Evolutionary conservation across 2,888 invertebrate genomes (phyloP), one percentile per base, ranked within the genome.

Genomic region (Aleiodes leptofemur): DNA sequence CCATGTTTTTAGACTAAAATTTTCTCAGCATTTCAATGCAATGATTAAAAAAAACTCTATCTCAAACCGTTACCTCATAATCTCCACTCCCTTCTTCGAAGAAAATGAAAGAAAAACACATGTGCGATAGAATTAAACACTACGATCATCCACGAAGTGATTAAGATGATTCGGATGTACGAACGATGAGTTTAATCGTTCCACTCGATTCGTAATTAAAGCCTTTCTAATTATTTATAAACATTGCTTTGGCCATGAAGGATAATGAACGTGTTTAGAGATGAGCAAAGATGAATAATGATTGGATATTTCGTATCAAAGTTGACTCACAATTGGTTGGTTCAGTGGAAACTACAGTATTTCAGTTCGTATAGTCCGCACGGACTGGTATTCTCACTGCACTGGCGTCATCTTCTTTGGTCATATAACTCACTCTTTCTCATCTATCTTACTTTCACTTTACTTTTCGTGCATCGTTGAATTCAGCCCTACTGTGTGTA

Each of bases 191-290:
- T 77, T 82, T 83, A 83, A 83, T 82, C 82, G 85, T 80, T 80
- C 73, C 77, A 87, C 87, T 85, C 84, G 84, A 85, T 86, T 86
- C 86, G 87, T 88, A 88, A 89, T 89, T 88, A 89, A 89, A 89
- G 87, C 85, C 88, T 88, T 87, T 88, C 89, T 88, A 89, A 89
- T 89, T 89, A 89, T 89, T 89, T 88, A 89, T 88, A 89, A 88
- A 88, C 86, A 86, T 88, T 88, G 88, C 86, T 86, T 86, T 86
- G 82, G 80, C 81, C 82, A 79, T 85, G 82, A 83, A 34, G 83
- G 87, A 86, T 86, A 87, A 87, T 86, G 85, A 86, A 85, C 85
- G 87, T 84, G 85, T 86, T 43, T 86, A 86, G 80, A 29, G 70
- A 51, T 34, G 74, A 76, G 69, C 74, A 72, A 76, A 78, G 73